phyloP scores from a whole-genome alignment of 2,888 invertebrate genomes.

The Polyploca ridens region DNA sequence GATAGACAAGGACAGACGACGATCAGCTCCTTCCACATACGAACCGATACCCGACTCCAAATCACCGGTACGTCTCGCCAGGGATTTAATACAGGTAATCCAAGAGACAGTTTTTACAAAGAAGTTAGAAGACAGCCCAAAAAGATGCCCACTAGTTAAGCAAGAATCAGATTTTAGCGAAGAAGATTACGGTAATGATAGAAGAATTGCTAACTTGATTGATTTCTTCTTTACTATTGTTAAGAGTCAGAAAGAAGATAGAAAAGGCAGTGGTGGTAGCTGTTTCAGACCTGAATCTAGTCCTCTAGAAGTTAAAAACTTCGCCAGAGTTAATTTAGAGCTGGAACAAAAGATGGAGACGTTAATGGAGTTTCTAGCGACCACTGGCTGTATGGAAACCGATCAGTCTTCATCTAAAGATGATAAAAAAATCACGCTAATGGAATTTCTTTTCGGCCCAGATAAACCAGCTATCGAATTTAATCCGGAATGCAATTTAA shows the following conservation, averaged over 20 bases:
- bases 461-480: conserved; percentile 70
- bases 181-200: conserved; percentile 70
- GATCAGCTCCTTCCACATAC: conserved; percentile 65
- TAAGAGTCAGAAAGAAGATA: conserved; percentile 74
- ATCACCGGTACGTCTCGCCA: conserved; percentile 70
- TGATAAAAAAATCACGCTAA: conserved; percentile 76
- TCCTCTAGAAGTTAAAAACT: conserved; percentile 58
- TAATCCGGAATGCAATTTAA: conserved; percentile 50
- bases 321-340: conserved; percentile 67
- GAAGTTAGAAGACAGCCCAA: conserved; percentile 64
- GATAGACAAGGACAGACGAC: conserved; percentile 63
- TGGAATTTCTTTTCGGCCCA: conserved; percentile 78
- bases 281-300: conserved; percentile 75
- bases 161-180: conserved; percentile 76
- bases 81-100: conserved; percentile 75
- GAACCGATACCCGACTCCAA: conserved; percentile 63
- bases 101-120: conserved; percentile 75
- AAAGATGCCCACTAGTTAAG: conserved; percentile 72
- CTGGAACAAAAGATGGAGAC: conserved; percentile 81
- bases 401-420: conserved; percentile 55
- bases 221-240: conserved; percentile 82
- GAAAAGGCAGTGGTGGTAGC: conserved; percentile 73
- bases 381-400: conserved; percentile 72
- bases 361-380: conserved; percentile 75
- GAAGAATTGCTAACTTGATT: conserved; percentile 75